Conservation (phyloP, 2,888 invertebrate genomes). For the Noctuana brunneofusca region DNA sequence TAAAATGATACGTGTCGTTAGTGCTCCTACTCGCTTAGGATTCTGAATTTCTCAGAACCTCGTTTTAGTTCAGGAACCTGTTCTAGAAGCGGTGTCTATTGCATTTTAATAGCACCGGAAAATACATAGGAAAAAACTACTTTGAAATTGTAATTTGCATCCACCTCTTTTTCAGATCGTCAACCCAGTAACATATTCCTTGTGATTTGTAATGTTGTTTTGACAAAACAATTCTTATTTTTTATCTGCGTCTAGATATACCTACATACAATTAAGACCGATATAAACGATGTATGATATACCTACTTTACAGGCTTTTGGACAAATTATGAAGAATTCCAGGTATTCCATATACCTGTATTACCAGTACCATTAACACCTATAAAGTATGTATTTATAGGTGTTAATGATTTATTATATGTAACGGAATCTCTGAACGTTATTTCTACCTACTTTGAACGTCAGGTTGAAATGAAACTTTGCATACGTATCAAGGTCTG, state of each 20-base stretch:
- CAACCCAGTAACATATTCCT: slow-evolving; percentile 13
- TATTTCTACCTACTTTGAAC: too few relatives aligned
- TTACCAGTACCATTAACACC: too few relatives aligned
- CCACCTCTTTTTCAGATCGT: slow-evolving; percentile 15
- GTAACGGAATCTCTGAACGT: too few relatives aligned
- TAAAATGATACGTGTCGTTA: slow-evolving; percentile 36
- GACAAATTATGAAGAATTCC: too few relatives aligned
- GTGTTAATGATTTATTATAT: too few relatives aligned
- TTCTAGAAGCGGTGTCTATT: slow-evolving; percentile 32
- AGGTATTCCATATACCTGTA: too few relatives aligned
- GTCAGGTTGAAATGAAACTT: too few relatives aligned
- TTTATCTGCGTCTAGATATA: neutral
- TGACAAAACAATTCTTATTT: neutral
- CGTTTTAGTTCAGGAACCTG: slow-evolving; percentile 35
- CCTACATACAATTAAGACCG: neutral
- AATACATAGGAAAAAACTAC: slow-evolving; percentile 21
- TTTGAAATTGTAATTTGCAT: slow-evolving; percentile 30
- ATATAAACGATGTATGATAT: too few relatives aligned
- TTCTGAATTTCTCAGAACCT: slow-evolving; percentile 32
- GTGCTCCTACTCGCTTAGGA: slow-evolving; percentile 29
- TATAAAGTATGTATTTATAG: too few relatives aligned
- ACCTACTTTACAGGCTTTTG: too few relatives aligned
- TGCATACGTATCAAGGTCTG: too few relatives aligned
- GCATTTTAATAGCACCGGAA: slow-evolving; percentile 31
- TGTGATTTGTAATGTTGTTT: slow-evolving; percentile 10